A percentile compares a stretch with the other conserved stretches of the same genome.
Evolutionary conservation across 2,888 invertebrate species (phyloP).

Genomic region (Dynastes hyllus): DNA sequence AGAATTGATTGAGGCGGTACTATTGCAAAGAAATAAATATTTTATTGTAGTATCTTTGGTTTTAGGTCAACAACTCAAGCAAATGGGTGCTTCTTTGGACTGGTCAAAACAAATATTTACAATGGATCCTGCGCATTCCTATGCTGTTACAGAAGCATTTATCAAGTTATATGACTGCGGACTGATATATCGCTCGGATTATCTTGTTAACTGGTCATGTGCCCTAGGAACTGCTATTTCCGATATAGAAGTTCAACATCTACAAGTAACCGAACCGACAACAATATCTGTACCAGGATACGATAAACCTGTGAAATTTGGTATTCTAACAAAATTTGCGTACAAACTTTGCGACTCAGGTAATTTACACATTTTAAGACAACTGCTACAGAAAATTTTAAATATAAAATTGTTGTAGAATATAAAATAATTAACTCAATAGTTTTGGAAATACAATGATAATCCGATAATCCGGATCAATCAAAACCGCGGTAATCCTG

Average conservation of each 20-base stretch:
- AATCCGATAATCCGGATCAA: no score
- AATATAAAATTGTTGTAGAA: no score
- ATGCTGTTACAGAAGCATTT: slow-evolving; percentile 96
- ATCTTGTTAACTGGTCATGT: slow-evolving; percentile 99
- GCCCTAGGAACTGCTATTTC: slow-evolving; percentile 97
- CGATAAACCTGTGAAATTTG: slow-evolving; percentile 89
- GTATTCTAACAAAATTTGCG: slow-evolving; percentile 92
- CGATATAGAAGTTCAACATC: slow-evolving; percentile 98
- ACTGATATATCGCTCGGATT: slow-evolving; percentile 88
- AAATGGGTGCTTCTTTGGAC: slow-evolving; percentile 93
- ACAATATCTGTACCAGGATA: slow-evolving; percentile 93
- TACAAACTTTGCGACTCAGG: slow-evolving; percentile 83
- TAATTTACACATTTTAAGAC: slow-evolving; percentile 50
- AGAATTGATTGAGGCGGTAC: neutral
- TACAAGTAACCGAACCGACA: slow-evolving; percentile 90
- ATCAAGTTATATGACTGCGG: slow-evolving; percentile 76
- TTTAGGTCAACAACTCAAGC: slow-evolving; percentile 81
- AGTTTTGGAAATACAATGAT: no score
- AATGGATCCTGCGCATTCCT: slow-evolving; percentile 92
- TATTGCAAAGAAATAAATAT: neutral
- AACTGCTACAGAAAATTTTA: no score
- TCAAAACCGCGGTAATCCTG: no score
- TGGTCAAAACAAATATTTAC: slow-evolving; percentile 97
- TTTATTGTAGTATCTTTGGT: slow-evolving; percentile 1
- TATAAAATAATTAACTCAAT: no score